Base-by-base conservation (phyloP, 2,113 vertebrate species). In the Tursiops truncatus region DNA sequence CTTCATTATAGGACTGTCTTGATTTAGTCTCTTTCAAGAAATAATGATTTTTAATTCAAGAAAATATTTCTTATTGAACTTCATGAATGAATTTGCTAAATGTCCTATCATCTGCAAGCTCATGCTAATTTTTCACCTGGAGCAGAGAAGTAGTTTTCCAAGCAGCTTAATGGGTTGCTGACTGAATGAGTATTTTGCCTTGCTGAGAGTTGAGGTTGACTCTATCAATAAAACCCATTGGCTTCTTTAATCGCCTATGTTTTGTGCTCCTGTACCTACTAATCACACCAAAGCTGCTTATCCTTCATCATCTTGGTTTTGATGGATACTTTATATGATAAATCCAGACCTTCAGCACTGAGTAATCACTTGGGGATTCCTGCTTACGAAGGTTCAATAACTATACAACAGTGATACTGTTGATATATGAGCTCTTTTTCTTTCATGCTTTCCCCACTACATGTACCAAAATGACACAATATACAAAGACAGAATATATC, bases 291-390 rank as follows among this genome's bases (percentile, higher is more conserved):
- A 95, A 85, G 53, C n/a, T 97, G 26, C 68, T 83, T 93, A 93
- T 97, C 95, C 95, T 97, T 95, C 58, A 94, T 95, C 73, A 96
- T 88, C 50, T 88, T 98, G 83, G 38, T 53, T 97, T 96, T 98
- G 96, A 97, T 80, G 96, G 81, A 98, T 96, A 94, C 62, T 98
- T 97, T 80, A 71, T 31, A 0, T 91, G 89, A 93, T 83, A 88
- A 95, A 87, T 94, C 38, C 8, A 44, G 67, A 96, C 26, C 71
- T 96, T 96, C 82, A 68, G 63, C 96, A 84, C 15, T 85, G 41
- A 96, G 68, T 94, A 96, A 97, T 96, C 60, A 74, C 60, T 97
- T 77, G 73, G 31, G 81, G 60, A 44, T 33, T 93, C 65, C 86
- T 96, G 79, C 89, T 97, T 92, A 41, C 58, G 67, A 85, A 85